These are phyloP conservation scores for Pollenia griseotomentosa DNA, from an alignment of 2,888 invertebrate genomes.

Conservation along the genomic window DNA sequence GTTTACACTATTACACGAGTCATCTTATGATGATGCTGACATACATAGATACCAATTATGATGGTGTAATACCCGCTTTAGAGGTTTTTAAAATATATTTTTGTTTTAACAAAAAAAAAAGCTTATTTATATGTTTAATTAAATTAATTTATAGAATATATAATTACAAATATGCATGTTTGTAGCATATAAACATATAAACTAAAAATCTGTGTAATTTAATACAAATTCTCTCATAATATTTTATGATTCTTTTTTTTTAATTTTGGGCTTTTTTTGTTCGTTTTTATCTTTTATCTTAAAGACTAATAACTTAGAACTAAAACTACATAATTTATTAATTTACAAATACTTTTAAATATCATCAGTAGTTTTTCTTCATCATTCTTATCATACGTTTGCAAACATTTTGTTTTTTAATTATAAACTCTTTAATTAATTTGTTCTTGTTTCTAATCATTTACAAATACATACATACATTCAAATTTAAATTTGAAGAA, in stretches of 20 bases:
- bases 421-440: slow-evolving; percentile 1
- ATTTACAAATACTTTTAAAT: slow-evolving; percentile 69
- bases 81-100: too few relatives aligned
- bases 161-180: slow-evolving; percentile 26
- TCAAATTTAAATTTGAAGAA: slow-evolving; percentile 36
- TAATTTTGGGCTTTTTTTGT: slow-evolving; percentile 16
- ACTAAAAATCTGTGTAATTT: neutral
- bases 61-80: too few relatives aligned
- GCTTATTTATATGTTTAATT: neutral
- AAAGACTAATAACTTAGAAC: slow-evolving; percentile 55
- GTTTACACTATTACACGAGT: too few relatives aligned
- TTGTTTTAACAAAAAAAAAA: too few relatives aligned
- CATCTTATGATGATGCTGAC: too few relatives aligned
- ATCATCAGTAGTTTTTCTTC: slow-evolving; percentile 22
- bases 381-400: neutral
- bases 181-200: neutral
- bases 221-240: neutral
- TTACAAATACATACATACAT: slow-evolving; percentile 43
- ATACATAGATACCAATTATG: too few relatives aligned
- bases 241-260: slow-evolving; percentile 22
- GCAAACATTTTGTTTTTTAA: slow-evolving; percentile 25
- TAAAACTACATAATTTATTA: slow-evolving; percentile 64
- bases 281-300: slow-evolving; percentile 52
- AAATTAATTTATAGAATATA: neutral
- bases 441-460: slow-evolving; percentile 48